Conservation (phyloP, 2,888 invertebrate genomes). For the Drosophila fulvimacula region DNA sequence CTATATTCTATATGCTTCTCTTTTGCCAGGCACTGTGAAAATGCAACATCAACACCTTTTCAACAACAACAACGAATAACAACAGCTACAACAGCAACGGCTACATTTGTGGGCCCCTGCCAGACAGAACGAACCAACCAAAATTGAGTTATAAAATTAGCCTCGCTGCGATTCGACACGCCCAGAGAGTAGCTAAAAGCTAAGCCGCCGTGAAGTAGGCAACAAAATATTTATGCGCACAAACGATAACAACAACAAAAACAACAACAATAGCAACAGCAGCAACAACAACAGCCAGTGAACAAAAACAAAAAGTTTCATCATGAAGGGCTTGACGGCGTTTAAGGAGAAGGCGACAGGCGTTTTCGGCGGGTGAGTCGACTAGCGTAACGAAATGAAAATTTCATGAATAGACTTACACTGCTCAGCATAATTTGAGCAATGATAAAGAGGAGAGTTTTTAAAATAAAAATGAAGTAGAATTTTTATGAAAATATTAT, state of each 20-base stretch:
- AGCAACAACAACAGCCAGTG: slow-evolving; percentile 31
- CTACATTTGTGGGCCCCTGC: neutral
- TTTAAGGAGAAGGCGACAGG: slow-evolving; percentile 85
- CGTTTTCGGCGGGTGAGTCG: slow-evolving; percentile 84
- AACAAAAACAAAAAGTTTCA: slow-evolving; percentile 36
- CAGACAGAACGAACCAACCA: slow-evolving; percentile 55
- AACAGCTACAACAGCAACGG: slow-evolving; percentile 10
- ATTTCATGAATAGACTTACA: slow-evolving; percentile 13
- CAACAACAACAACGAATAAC: slow-evolving; percentile 38
- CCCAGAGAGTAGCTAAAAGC: slow-evolving; percentile 41
- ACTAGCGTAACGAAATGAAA: slow-evolving; percentile 28
- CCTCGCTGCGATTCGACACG: slow-evolving; percentile 67
- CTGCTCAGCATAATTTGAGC: slow-evolving; percentile 23
- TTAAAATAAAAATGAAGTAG: too few species aligned
- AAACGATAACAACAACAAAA: slow-evolving; percentile 68
- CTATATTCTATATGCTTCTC: slow-evolving; percentile 11
- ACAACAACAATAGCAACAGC: slow-evolving; percentile 31
- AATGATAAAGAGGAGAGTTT: neutral
- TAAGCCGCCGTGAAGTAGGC: slow-evolving; percentile 75
- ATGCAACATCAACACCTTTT: slow-evolving; percentile 58
- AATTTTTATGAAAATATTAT: too few species aligned
- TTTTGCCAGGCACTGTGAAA: slow-evolving; percentile 71
- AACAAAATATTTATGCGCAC: slow-evolving; percentile 74
- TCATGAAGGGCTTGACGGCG: slow-evolving; percentile 84
- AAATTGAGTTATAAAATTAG: slow-evolving; percentile 77